These are phyloP conservation scores for Tetragnatha montana DNA, from an alignment of 2,888 invertebrate genomes.

Conservation along the genomic window DNA sequence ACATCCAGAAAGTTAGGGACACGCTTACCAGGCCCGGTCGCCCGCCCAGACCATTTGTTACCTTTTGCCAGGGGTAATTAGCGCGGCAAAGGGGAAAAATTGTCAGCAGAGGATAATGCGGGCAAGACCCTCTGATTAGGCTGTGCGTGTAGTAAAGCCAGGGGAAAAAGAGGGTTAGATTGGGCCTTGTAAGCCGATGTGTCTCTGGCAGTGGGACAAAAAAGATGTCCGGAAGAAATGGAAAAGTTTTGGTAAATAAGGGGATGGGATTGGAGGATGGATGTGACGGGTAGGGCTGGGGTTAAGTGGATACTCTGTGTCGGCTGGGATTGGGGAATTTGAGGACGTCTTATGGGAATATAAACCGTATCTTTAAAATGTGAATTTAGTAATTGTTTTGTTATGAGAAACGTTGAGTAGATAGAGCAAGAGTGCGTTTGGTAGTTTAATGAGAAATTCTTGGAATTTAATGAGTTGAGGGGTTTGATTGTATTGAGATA, in stretches of 20 bases:
- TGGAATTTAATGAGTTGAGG: no score
- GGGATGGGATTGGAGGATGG: neutral
- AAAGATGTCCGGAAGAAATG: constrained; percentile 24
- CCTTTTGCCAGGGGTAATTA: constrained; percentile 55
- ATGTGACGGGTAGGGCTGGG: neutral
- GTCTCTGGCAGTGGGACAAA: constrained; percentile 20
- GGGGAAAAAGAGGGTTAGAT: neutral
- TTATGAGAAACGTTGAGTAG: no score
- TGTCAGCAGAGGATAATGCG: constrained; percentile 38
- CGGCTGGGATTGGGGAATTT: no score
- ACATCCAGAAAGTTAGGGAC: constrained; percentile 43
- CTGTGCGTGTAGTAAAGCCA: neutral
- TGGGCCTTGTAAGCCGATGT: constrained; percentile 26
- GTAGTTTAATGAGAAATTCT: no score
- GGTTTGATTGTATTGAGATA: no score
- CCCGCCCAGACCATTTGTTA: constrained; percentile 56
- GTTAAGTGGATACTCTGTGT: neutral
- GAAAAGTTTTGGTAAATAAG: neutral
- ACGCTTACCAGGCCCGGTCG: constrained; percentile 29
- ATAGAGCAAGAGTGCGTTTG: no score
- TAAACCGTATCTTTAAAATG: no score
- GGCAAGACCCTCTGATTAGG: constrained; percentile 33
- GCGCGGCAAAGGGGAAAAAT: constrained; percentile 36
- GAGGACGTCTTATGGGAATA: no score
- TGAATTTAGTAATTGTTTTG: no score